Evolutionary conservation across 1,140 invertebrate genomes (phyloP).

Genomic region (Heterodera carotae): DNA sequence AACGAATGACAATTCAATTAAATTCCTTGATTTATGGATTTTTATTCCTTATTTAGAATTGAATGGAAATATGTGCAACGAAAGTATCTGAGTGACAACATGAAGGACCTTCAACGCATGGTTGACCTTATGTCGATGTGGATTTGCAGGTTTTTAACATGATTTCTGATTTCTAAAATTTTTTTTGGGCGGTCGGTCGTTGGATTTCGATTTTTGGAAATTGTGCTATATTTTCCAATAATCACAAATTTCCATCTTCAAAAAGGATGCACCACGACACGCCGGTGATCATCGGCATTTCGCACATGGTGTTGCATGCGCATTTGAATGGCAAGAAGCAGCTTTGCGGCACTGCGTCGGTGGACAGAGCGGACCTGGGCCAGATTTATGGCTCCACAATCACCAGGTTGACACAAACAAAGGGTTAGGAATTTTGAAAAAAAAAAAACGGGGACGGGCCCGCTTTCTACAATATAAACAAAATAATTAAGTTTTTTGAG

Average conservation of each 20-base stretch:
- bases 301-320: conserved; percentile 35
- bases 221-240: no score
- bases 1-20: no score
- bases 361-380: conserved; percentile 26
- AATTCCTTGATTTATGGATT: no score
- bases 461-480: no score
- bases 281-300: conserved; percentile 41
- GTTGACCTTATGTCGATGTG: conserved; percentile 40
- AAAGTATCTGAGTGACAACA: conserved; percentile 30
- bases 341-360: neutral
- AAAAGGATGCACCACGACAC: conserved; percentile 35
- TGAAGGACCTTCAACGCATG: conserved; percentile 16
- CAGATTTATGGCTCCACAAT: conserved; percentile 38
- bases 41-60: conserved; percentile 30
- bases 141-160: conserved; percentile 38
- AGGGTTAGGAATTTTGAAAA: no score
- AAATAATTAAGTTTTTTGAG: no score
- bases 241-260: neutral
- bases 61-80: conserved; percentile 41
- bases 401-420: conserved; percentile 27
- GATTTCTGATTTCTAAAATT: no score
- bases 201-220: no score
- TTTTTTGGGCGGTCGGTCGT: no score
- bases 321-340: conserved; percentile 26
- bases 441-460: no score